Evolutionary conservation across 2,113 vertebrate species (phyloP), one percentile per base, ranked within the genome.

Genomic region (Phylloscopus whistleri): DNA sequence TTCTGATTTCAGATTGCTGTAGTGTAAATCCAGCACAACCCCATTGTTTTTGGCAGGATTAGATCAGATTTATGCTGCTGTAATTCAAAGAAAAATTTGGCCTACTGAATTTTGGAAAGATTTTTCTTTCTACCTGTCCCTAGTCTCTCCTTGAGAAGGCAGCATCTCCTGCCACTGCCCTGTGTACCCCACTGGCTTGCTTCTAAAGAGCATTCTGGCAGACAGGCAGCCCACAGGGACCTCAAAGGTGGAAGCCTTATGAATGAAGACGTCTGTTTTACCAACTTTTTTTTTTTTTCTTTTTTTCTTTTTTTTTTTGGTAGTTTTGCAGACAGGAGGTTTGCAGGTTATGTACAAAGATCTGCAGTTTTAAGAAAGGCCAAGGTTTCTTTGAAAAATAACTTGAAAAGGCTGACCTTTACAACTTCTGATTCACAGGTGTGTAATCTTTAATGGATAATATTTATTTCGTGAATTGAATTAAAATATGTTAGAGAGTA

Each of bases 341-440:
- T 75, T 84, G 55, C 68, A 90, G 62, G 33, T 79, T 83, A 77
- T 5, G 3, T 67, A 76, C 43, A 70, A 85, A 93, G 81, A 81
- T 69, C 24, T 85, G 66, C 27, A 48, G 43, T 83, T 90, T 91
- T 94, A 85, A 58, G 51, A 93, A 95, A 95, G 87, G 75, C 63
- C 73, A 90, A 89, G 52, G 43, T 84, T 95, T 81, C 53, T 87
- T 88, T 94, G 79, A 89, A 80, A 85, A 41, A 39, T 73, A 82
- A 93, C 67, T 87, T 89, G 67, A 90, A 95, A 91, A 67, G 46
- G 26, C 39, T 97, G 94, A 95, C 91, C 84, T 96, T 95, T 94
- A 83, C 66, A 93, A 53, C 37, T 94, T 89, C 84, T 83, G 84
- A 79, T 91, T 88, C 78, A 58, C 44, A 70, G 67, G 39, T 95